Conservation (phyloP, 2,113 vertebrate species). For the Leucopsar rothschildi region DNA sequence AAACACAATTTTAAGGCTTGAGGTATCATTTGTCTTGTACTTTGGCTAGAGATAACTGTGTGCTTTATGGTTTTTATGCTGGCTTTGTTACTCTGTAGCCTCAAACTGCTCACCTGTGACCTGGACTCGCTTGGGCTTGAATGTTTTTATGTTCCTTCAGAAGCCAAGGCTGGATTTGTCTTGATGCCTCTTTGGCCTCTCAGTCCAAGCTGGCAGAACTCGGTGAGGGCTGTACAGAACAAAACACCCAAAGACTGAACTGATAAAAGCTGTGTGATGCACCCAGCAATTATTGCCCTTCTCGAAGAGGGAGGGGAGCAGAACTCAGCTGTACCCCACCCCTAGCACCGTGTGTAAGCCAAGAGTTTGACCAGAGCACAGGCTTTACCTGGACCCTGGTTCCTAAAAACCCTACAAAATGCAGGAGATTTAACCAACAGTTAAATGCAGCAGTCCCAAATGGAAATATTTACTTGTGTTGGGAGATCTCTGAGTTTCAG, state of each 20-base stretch:
- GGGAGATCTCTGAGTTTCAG: background rate
- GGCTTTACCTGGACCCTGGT: background rate
- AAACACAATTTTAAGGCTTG: background rate
- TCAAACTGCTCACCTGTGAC: background rate
- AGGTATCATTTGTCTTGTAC: background rate
- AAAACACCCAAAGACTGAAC: background rate
- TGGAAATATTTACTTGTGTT: background rate
- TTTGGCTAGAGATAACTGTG: background rate
- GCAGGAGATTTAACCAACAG: background rate
- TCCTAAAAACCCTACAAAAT: background rate
- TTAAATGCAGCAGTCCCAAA: background rate
- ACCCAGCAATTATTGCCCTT: background rate
- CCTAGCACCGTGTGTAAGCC: background rate
- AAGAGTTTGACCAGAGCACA: background rate
- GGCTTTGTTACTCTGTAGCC: background rate
- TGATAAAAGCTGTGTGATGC: background rate
- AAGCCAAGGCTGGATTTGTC: background rate
- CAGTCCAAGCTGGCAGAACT: background rate
- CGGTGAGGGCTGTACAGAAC: background rate
- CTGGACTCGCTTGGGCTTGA: background rate
- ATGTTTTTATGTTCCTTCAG: background rate
- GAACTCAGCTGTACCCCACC: fast-evolving
- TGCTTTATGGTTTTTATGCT: background rate
- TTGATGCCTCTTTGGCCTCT: background rate
- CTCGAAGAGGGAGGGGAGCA: background rate